Evolutionary conservation across 2,888 invertebrate species (phyloP).

Genomic region (Stegana nigrithorax): DNA sequence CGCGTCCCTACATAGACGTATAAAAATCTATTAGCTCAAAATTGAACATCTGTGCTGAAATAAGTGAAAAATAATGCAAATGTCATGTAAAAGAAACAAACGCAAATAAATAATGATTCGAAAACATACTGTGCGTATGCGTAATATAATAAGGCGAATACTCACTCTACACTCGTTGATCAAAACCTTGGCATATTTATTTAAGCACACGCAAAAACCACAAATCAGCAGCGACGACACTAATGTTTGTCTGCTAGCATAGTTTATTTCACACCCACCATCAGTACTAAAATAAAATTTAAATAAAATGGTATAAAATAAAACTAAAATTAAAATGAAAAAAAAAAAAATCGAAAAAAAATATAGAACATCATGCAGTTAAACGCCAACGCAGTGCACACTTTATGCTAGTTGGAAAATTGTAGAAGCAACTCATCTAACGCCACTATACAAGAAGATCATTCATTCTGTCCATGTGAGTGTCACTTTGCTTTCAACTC

Average conservation of each 20-base stretch:
- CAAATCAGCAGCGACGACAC: conserved; percentile 21
- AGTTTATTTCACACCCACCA: no score
- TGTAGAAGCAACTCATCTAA: no score
- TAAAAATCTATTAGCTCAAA: no score
- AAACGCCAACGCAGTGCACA: conserved; percentile 22
- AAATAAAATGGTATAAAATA: conserved; percentile 17
- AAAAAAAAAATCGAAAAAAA: no score
- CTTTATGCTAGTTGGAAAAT: no score
- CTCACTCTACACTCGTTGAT: neutral
- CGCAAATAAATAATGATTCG: no score
- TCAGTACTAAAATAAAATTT: neutral
- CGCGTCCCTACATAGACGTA: no score
- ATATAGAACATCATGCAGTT: neutral
- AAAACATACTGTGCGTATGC: no score
- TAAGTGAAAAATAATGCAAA: no score
- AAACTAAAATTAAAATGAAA: conserved; percentile 11
- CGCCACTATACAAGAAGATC: conserved; percentile 32
- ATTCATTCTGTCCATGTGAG: conserved; percentile 35
- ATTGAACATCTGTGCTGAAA: no score
- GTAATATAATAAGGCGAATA: neutral
- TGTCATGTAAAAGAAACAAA: no score
- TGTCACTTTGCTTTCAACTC: conserved; percentile 36
- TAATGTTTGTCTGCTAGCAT: conserved; percentile 18
- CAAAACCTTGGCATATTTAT: neutral
- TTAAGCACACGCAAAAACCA: conserved; percentile 12